Evolutionary conservation across 1,140 invertebrate genomes (phyloP).

Genomic region (Aleiodes sp.): DNA sequence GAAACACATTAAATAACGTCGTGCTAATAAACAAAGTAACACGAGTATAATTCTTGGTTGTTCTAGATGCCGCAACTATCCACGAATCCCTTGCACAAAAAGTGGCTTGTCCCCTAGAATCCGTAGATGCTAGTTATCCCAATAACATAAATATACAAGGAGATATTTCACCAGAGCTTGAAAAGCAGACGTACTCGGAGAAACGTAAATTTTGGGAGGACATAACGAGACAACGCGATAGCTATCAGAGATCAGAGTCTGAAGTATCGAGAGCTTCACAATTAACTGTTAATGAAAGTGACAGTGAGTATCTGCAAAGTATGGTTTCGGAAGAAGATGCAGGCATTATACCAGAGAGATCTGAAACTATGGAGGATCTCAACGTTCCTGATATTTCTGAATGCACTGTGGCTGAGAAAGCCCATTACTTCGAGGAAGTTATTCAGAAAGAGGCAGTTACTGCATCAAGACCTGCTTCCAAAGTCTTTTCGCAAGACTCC

Average conservation of each 20-base stretch:
- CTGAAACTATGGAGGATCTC: constrained; percentile 54
- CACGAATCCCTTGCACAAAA: constrained; percentile 62
- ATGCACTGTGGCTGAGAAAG: constrained; percentile 64
- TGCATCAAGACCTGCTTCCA: constrained; percentile 19
- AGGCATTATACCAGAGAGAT: constrained; percentile 45
- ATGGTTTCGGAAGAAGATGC: constrained; percentile 54
- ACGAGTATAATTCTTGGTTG: constrained; percentile 61
- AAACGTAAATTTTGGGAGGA: constrained; percentile 65
- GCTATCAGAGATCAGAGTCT: constrained; percentile 62
- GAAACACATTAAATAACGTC: constrained; percentile 32
- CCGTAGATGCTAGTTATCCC: constrained; percentile 64
- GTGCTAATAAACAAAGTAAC: constrained; percentile 53
- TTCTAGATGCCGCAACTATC: constrained; percentile 64
- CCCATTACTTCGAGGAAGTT: constrained; percentile 64
- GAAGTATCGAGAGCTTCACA: constrained; percentile 61
- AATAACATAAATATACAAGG: constrained; percentile 56
- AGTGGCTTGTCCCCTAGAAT: constrained; percentile 62
- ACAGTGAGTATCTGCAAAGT: constrained; percentile 56
- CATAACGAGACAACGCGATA: constrained; percentile 58
- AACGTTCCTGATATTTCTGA: constrained; percentile 62
- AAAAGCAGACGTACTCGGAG: constrained; percentile 63
- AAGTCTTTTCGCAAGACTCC: constrained; percentile 30
- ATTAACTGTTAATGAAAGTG: constrained; percentile 59
- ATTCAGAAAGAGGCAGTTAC: constrained; percentile 59
- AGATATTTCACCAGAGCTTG: constrained; percentile 49